Base-by-base conservation (phyloP, 2,888 invertebrate species). In the Eudasyphora cyanicolor region DNA sequence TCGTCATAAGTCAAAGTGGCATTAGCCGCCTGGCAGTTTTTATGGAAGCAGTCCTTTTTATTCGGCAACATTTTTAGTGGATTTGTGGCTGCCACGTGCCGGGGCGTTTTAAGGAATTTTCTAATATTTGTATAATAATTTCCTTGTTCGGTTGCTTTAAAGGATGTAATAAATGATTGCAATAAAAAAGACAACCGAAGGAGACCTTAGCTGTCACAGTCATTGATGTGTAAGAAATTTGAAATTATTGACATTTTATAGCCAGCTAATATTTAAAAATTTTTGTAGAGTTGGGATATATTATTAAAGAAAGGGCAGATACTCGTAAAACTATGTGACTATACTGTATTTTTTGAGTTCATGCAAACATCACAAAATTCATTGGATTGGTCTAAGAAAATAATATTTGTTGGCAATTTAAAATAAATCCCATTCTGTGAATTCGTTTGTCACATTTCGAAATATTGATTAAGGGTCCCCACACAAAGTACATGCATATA, bases 61-160 rank as follows among this genome's bases (percentile, higher is more conserved):
- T 42, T 76, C 3, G 19, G 69, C 49, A 71, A 75, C 32, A 69
- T 78, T 77, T n/a, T 80, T 62, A 67, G 73, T 70, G 78, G 78
- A 79, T 78, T 81, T 85, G 69, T 76, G 51, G 21, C 62, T 10
- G 84, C n/a, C 84, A 84, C 84, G 84, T 81, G 84, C 8, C 29
- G n/a, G 76, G 69, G 76, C 67, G 73, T 84, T 84, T 84, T 73
- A 69, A 78, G 69, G 78, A 76, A 84, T 81, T 78, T 84, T 51
- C 21, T 79, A 78, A 84, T 81, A 81, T 75, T 70, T 79, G 64
- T 82, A 62, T 82, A 67, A 67, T 67, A 67, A 38, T 67, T 67
- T 24, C n/a, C 42, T 67, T 35, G 21, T 67, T 3, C 1, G 32
- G n/a, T 12, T 0, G 29, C 60, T 42, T 67, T 67, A 21, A 67